Evolutionary conservation across 1,140 invertebrate species (phyloP), one percentile per base, ranked within the genome.

Genomic region (Pachyrhynchus sulphureomaculatus): DNA sequence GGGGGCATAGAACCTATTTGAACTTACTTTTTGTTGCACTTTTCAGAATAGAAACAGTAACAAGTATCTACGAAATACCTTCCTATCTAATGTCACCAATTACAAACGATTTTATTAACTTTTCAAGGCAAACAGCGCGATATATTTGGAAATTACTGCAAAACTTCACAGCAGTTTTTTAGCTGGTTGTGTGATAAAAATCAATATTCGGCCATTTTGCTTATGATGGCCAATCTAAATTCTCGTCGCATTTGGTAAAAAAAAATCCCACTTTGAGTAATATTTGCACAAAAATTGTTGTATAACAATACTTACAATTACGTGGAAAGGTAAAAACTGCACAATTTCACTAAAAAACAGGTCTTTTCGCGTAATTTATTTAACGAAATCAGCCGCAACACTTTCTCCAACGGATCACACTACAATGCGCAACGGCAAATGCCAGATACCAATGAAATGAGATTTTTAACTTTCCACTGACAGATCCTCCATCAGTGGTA

Each of bases 201-300:
- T 70, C 69, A 68, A 70, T 70, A 70, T 67, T 29, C 69, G 65
- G 69, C 69, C 69, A 70, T 70, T 68, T 70, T 70, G 69, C 62
- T 67, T 61, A 34, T 6, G 32, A 32, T 41, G 15, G 41, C 24
- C 56, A 58, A 58, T 51, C 36, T 69, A 57, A 67, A 47, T 60
- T 56, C 18, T 51, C 32, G 44, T 53, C 62, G 17, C 45, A 49
- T 32, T 62, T 58, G 9, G 36, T n/a, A 47, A 47, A 47, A 44
- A 44, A 44, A 17, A 18, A 21, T 10, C n/a, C 1, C 10, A 29
- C 18, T 29, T 34, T 23, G 2, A 15, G 20, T 20, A 23, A n/a
- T 44, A 4, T 6, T 4, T 21, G 12, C 18, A 20, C 17, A 44
- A 18, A 20, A 44, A 49, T 33, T 49, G 15, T 34, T 34, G 4